These are phyloP conservation scores for Chloromyia formosa DNA, from an alignment of 2,888 invertebrate genomes.

Conservation along the genomic window DNA sequence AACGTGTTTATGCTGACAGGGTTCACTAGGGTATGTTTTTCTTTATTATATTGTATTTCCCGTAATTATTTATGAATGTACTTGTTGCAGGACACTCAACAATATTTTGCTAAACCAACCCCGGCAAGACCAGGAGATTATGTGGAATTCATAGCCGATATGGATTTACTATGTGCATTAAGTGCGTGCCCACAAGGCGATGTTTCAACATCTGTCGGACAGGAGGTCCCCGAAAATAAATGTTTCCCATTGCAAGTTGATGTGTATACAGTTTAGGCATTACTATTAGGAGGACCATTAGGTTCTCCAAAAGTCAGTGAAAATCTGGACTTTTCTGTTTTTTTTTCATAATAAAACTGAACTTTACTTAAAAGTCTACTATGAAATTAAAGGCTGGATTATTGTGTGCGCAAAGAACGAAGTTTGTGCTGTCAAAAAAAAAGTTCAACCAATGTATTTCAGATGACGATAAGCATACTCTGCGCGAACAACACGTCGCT, in stretches of 20 bases:
- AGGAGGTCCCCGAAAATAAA: conserved; percentile 61
- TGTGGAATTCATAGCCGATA: conserved; percentile 66
- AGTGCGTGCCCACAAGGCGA: conserved; percentile 65
- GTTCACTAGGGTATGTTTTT: conserved; percentile 58
- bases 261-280: conserved; percentile 52
- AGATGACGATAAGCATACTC: too few relatives aligned
- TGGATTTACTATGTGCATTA: conserved; percentile 65
- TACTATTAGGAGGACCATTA: too few relatives aligned
- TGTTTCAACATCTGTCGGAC: conserved; percentile 63
- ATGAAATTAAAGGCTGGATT: too few relatives aligned
- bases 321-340: too few relatives aligned
- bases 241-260: conserved; percentile 64
- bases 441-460: too few relatives aligned
- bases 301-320: neutral
- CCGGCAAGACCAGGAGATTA: conserved; percentile 65
- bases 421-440: too few relatives aligned
- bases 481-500: too few relatives aligned
- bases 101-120: conserved; percentile 66
- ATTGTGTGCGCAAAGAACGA: too few relatives aligned
- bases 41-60: neutral
- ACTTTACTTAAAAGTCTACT: too few relatives aligned
- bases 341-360: too few relatives aligned
- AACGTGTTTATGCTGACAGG: conserved; percentile 67
- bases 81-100: conserved; percentile 60
- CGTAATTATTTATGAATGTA: neutral